These are phyloP conservation scores for Chrysotoxum bicinctum DNA, from an alignment of 2,888 invertebrate genomes.

Conservation along the genomic window DNA sequence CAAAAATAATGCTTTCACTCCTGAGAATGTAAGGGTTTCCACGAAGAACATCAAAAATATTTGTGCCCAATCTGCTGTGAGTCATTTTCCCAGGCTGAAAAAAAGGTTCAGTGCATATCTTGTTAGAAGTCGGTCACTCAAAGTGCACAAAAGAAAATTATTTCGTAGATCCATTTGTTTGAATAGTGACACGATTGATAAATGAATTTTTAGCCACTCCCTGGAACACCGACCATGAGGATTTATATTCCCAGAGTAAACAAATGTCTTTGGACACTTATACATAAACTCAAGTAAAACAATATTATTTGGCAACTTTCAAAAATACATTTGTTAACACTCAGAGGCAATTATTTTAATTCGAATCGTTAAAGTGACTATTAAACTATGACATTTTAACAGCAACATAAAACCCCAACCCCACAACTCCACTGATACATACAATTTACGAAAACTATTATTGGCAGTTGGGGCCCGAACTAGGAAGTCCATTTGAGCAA, in stretches of 20 bases:
- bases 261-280: background rate
- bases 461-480: slow-evolving; percentile 28
- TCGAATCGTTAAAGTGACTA: background rate
- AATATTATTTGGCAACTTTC: background rate
- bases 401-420: background rate
- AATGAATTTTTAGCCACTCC: background rate
- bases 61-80: no score
- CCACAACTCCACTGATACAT: background rate
- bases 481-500: slow-evolving; percentile 49
- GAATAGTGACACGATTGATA: no score
- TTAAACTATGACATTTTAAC: slow-evolving; percentile 21
- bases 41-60: no score
- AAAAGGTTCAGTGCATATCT: no score
- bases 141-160: no score
- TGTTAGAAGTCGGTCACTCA: no score
- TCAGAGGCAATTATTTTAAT: slow-evolving; percentile 9
- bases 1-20: no score
- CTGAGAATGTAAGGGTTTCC: no score
- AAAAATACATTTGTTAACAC: background rate
- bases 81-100: no score
- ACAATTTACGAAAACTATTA: background rate
- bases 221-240: background rate
- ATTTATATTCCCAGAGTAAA: background rate
- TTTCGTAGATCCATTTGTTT: no score
- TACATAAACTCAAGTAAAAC: background rate